phyloP scores from a whole-genome alignment of 2,113 vertebrate genomes.

The Orycteropus afer region DNA sequence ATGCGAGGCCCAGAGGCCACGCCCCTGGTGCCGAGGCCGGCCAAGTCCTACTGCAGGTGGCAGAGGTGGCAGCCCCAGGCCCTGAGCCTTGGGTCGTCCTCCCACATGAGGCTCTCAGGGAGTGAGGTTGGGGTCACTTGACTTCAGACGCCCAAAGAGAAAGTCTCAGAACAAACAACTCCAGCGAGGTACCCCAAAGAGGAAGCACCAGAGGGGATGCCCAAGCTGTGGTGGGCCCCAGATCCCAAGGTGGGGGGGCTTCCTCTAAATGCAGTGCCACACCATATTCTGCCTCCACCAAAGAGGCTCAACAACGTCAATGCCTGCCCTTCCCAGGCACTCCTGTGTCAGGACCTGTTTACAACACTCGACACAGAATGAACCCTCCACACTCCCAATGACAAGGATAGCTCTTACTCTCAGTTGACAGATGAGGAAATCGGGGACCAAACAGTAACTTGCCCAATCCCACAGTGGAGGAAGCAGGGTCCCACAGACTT shows the following conservation, averaged over 20 bases:
- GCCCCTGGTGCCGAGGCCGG: no score
- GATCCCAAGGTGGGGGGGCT: neutral
- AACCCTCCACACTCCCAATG: fast-evolving
- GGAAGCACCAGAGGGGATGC: neutral
- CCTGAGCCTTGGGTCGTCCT: neutral
- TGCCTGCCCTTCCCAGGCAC: fast-evolving
- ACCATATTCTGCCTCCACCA: fast-evolving
- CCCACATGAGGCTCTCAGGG: neutral
- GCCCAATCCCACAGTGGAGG: neutral
- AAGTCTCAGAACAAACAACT: neutral
- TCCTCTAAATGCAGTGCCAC: neutral
- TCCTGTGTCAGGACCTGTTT: neutral
- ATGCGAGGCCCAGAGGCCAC: neutral
- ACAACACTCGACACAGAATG: fast-evolving
- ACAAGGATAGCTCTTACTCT: neutral
- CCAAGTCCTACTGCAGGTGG: neutral
- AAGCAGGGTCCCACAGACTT: neutral
- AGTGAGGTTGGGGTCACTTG: neutral
- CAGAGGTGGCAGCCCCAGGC: neutral
- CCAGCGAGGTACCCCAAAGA: neutral
- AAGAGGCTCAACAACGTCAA: neutral
- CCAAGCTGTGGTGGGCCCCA: neutral
- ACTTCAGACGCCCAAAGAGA: neutral
- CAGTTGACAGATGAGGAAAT: neutral
- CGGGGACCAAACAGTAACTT: neutral